phyloP scores from a whole-genome alignment of 2,888 invertebrate genomes.

The Amblyteles armatorius region DNA sequence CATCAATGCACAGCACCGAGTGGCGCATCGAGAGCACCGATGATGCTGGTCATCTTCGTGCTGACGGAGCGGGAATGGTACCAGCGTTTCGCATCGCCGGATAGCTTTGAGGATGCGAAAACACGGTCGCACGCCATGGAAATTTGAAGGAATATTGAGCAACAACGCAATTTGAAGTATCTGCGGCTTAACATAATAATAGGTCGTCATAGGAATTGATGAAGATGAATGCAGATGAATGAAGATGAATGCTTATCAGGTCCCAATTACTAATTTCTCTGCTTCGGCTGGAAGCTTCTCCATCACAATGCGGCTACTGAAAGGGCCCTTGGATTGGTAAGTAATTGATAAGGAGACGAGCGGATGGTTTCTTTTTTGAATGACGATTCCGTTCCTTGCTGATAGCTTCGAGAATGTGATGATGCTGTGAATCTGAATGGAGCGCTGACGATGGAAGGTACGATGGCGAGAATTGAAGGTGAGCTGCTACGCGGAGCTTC shows the following conservation, averaged over 20 bases:
- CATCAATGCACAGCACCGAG: conserved; percentile 32
- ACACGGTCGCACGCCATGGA: neutral
- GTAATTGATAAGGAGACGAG: neutral
- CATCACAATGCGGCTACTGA: neutral
- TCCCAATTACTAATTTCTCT: neutral
- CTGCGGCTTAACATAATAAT: neutral
- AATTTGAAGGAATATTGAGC: neutral
- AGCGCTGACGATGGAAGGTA: neutral
- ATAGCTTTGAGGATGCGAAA: neutral
- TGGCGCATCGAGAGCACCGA: conserved; percentile 35
- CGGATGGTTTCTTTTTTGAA: too few species aligned
- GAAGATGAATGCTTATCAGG: neutral
- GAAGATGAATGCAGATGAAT: neutral
- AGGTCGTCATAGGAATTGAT: neutral
- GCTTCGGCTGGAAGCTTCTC: neutral
- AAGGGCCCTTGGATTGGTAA: neutral
- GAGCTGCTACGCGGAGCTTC: neutral
- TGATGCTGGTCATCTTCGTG: conserved; percentile 38
- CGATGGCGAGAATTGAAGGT: neutral
- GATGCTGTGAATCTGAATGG: neutral
- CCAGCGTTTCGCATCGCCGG: conserved; percentile 22
- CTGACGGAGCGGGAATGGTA: conserved; percentile 46
- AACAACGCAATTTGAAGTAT: neutral
- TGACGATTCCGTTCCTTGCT: too few species aligned
- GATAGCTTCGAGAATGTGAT: neutral